Percentiles rank a stretch among this genome's conserved stretches.
Evolutionary conservation across 2,797 vertebrate genomes (phyloP).

Genomic region (Sus cebifrons): DNA sequence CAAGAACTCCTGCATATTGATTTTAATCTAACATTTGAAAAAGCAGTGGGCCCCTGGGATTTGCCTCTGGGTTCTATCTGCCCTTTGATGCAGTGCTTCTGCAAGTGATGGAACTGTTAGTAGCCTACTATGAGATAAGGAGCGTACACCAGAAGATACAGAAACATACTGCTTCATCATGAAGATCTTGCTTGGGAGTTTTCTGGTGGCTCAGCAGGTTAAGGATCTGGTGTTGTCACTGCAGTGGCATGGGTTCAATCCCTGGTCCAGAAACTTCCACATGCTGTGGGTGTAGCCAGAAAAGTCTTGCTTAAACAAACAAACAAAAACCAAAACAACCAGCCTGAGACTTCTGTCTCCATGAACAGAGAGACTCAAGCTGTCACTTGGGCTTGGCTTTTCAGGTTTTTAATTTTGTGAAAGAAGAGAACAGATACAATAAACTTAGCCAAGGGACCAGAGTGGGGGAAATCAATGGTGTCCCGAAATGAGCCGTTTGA

Average conservation of each 20-base stretch:
- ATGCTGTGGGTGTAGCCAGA: too few relatives aligned
- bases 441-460: slow-evolving; percentile 67
- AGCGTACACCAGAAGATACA: neutral
- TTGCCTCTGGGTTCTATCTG: neutral
- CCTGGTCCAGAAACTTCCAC: too few relatives aligned
- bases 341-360: neutral
- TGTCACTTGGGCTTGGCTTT: slow-evolving; percentile 58
- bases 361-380: neutral
- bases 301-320: neutral
- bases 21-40: neutral
- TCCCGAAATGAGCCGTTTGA: neutral
- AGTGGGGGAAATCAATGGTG: neutral
- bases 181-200: neutral
- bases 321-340: neutral
- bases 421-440: slow-evolving; percentile 74
- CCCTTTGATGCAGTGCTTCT: neutral
- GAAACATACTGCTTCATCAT: neutral
- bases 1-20: neutral
- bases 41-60: neutral
- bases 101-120: neutral
- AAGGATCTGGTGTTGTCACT: too few relatives aligned
- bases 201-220: too few relatives aligned
- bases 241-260: too few relatives aligned
- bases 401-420: slow-evolving; percentile 82
- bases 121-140: neutral